These are phyloP conservation scores for Amphipoea oculea DNA, from an alignment of 2,888 invertebrate genomes.

Conservation along the genomic window DNA sequence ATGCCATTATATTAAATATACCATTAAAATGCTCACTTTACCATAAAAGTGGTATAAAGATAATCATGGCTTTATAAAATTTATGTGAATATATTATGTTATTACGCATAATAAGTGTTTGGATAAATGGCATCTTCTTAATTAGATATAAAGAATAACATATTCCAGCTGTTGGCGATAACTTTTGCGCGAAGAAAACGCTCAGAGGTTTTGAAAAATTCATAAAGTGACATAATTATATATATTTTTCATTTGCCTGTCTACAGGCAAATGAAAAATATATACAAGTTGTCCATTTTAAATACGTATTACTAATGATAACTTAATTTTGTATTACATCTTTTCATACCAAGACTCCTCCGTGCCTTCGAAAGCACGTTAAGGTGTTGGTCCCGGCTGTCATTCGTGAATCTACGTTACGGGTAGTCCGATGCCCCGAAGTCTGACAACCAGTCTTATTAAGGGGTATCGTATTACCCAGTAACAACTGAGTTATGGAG, in stretches of 20 bases:
- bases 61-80: neutral
- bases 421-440: neutral
- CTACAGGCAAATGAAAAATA: no score
- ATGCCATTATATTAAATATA: constrained; percentile 27
- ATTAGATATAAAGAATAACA: neutral
- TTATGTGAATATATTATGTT: neutral
- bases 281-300: no score
- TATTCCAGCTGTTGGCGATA: neutral
- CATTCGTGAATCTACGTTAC: neutral
- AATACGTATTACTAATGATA: no score
- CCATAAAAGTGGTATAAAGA: constrained; percentile 23
- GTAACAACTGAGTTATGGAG: no score
- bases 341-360: neutral
- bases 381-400: neutral
- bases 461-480: no score
- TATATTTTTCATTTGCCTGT: neutral
- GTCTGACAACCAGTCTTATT: no score
- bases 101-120: neutral
- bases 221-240: no score
- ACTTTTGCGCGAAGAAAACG: neutral
- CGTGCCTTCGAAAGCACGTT: no score
- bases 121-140: neutral
- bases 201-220: neutral
- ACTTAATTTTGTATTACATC: neutral
- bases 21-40: constrained; percentile 30